phyloP scores from a whole-genome alignment of 2,888 invertebrate species.

The Parnassius smintheus region DNA sequence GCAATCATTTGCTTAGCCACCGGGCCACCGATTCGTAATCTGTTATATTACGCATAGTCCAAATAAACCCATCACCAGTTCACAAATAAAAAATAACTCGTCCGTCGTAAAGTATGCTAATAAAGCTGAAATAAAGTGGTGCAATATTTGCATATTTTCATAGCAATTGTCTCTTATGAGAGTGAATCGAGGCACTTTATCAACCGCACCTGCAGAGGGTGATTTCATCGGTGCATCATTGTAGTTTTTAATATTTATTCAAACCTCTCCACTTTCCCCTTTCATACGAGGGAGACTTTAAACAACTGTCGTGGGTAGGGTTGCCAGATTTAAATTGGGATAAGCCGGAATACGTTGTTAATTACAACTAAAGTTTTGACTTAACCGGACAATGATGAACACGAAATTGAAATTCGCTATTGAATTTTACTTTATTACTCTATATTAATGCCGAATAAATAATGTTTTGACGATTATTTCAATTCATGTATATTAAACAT shows the following conservation, averaged over 20 bases:
- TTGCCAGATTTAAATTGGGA: conserved; percentile 25
- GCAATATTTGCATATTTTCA: conserved; percentile 21
- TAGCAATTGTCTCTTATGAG: conserved; percentile 19
- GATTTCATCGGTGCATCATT: conserved; percentile 26
- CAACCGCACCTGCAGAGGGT: conserved; percentile 25
- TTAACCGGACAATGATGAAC: conserved; percentile 8
- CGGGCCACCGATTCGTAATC: too few relatives aligned
- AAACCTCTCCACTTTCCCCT: conserved; percentile 10
- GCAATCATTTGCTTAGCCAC: too few relatives aligned
- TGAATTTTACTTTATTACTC: too few relatives aligned
- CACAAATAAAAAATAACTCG: conserved; percentile 6
- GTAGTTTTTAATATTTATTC: conserved; percentile 35
- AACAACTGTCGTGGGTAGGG: conserved; percentile 8
- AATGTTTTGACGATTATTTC: too few relatives aligned
- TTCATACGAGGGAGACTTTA: neutral
- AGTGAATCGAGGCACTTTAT: conserved; percentile 30
- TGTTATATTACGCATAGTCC: neutral
- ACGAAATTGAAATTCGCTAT: conserved; percentile 11
- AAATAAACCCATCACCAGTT: neutral
- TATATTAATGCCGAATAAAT: too few relatives aligned
- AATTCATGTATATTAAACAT: too few relatives aligned
- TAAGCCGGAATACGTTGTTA: conserved; percentile 23
- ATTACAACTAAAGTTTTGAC: conserved; percentile 16
- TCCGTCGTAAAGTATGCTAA: conserved; percentile 11
- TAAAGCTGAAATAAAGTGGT: conserved; percentile 15